Percentiles rank a stretch among this genome's conserved stretches.
phyloP scores from a whole-genome alignment of 2,888 invertebrate genomes.

The Sericinus montela region DNA sequence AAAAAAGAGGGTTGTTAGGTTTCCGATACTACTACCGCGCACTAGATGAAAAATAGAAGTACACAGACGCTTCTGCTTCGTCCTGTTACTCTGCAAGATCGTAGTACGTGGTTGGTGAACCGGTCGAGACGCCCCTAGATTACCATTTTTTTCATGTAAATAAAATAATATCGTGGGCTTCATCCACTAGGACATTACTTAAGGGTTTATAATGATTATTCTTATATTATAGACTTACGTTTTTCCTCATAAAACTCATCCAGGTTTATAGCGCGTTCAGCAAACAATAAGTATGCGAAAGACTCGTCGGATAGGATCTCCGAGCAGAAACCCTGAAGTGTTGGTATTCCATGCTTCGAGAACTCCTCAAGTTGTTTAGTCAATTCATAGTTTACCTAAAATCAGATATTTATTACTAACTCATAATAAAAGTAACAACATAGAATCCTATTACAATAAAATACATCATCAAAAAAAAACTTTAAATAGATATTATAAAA shows the following conservation, averaged over 20 bases:
- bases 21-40: too few species aligned
- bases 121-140: too few species aligned
- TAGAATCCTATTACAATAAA: too few species aligned
- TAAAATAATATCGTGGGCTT: too few species aligned
- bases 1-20: too few species aligned
- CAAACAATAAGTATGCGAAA: slow-evolving; percentile 42
- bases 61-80: too few species aligned
- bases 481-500: too few species aligned
- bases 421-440: neutral
- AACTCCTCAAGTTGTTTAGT: slow-evolving; percentile 41
- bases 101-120: too few species aligned
- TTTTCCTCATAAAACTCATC: slow-evolving; percentile 33
- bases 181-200: neutral
- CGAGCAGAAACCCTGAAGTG: slow-evolving; percentile 38
- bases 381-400: slow-evolving; percentile 47
- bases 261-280: slow-evolving; percentile 35
- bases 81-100: too few species aligned
- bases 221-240: slow-evolving; percentile 37
- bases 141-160: too few species aligned
- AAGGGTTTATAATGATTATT: neutral
- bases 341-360: slow-evolving; percentile 41
- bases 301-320: slow-evolving; percentile 36
- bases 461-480: too few species aligned
- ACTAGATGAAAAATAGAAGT: too few species aligned
- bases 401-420: slow-evolving; percentile 13